Base-by-base conservation (phyloP, 2,797 vertebrate species). In the Lepus townsendii region DNA sequence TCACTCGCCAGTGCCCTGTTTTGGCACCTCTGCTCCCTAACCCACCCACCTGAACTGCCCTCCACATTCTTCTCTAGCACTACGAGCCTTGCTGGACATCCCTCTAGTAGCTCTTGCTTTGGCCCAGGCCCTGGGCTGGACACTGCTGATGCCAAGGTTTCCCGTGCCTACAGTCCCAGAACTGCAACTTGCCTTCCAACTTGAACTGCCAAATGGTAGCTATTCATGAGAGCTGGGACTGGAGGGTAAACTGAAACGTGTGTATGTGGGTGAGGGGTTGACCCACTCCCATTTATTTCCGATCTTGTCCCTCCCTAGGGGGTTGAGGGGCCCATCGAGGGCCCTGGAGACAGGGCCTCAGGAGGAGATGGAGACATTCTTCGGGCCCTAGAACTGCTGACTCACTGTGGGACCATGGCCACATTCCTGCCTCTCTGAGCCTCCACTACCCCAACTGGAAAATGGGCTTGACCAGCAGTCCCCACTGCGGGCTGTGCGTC, bases 131-230 rank as follows among this genome's bases (percentile, higher is more conserved):
- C 69, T 94, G 52, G 12, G 38, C 62, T 91, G 30, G 24, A 66
- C 8, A 38, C 60, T 95, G n/a, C 38, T 95, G 24, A 78, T 75
- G 35, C 26, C 60, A 94, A 12, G 26, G 52, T 91, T 88, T 95
- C 78, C 50, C 79, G 57, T 84, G 63, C 54, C 42, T 24, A n/a
- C 73, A 79, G 57, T 86, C 52, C 72, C 24, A 87, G 54, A 86
- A 76, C 17, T 66, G n/a, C 20, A 93, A 75, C 26, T 47, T 95
- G 60, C 68, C 72, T 96, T 95, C 75, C 27, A 95, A 88, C 24
- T 76, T 42, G 42, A 88, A 72, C 3, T 87, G 77, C 78, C 88
- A 92, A 92, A 85, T 35, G 77, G 30, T 57, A 95, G 82, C 47
- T 19, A 82, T 90, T 94, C 72, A 89, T 1, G 24, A 95, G 90